These are phyloP conservation scores for Thalassaphorura encarpata DNA, from an alignment of 1,140 invertebrate genomes.

Conservation along the genomic window DNA sequence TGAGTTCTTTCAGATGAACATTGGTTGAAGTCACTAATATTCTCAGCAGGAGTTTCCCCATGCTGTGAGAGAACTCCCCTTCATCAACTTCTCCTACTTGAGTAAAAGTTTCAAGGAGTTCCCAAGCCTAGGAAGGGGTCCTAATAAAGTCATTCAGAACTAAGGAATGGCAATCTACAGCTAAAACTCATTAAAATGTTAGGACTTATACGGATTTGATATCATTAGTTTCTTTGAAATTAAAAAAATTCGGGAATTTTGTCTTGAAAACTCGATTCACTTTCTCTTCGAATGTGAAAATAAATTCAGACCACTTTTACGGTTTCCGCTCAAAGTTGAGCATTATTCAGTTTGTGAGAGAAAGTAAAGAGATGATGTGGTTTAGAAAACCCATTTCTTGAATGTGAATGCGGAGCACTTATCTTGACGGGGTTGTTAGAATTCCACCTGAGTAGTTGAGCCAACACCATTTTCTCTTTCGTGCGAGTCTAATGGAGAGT, in stretches of 20 bases:
- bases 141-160: not conserved
- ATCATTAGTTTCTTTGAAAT: not conserved
- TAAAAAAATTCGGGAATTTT: not conserved
- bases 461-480: constrained; percentile 9
- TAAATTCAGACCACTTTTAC: not conserved
- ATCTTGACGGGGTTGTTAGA: not conserved
- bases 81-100: not conserved
- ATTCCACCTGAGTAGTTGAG: constrained; percentile 15
- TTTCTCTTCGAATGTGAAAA: too few relatives aligned
- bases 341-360: not conserved
- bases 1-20: not conserved
- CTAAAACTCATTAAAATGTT: not conserved
- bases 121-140: not conserved
- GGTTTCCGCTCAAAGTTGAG: not conserved
- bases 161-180: not conserved
- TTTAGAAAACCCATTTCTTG: not conserved
- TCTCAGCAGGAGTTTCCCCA: not conserved
- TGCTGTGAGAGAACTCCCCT: not conserved
- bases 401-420: not conserved
- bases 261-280: too few relatives aligned
- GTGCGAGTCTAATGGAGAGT: constrained; percentile 23
- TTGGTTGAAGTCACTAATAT: not conserved
- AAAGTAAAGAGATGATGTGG: not conserved
- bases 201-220: not conserved
- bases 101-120: too few relatives aligned